phyloP scores from a whole-genome alignment of 1,140 invertebrate species.

The Samia ricini region DNA sequence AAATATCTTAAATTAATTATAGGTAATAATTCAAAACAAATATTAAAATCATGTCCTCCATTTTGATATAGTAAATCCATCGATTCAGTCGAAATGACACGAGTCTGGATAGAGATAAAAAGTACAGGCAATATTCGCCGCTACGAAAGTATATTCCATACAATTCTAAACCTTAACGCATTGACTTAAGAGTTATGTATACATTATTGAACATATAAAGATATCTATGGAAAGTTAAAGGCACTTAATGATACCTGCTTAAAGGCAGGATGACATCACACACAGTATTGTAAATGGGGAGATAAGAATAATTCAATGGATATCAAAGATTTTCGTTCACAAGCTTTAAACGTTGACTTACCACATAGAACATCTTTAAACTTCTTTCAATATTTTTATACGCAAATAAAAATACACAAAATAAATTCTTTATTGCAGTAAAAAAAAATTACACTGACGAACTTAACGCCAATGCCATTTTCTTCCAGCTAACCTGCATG shows the following conservation, averaged over 20 bases:
- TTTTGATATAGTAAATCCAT: constrained; percentile 18
- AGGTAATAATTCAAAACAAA: not conserved
- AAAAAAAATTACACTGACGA: too few relatives aligned
- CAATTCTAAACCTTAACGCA: constrained; percentile 1
- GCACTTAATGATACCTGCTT: constrained; percentile 45
- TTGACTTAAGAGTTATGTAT: not conserved
- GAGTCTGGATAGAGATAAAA: constrained; percentile 37
- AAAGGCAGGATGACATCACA: constrained; percentile 38
- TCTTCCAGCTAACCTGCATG: too few relatives aligned
- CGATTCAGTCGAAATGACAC: constrained; percentile 31
- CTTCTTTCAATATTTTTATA: too few relatives aligned
- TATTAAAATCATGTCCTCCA: constrained; percentile 20
- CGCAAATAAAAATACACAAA: too few relatives aligned
- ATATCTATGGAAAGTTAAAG: constrained; percentile 22
- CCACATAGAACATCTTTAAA: not conserved
- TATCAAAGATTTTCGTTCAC: constrained; percentile 34
- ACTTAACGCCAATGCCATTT: too few relatives aligned
- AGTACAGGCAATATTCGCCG: constrained; percentile 10
- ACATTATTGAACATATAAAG: not conserved
- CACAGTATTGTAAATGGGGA: constrained; percentile 37
- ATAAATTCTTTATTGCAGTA: too few relatives aligned
- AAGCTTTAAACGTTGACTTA: constrained; percentile 23
- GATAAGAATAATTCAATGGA: constrained; percentile 42
- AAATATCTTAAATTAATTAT: too few relatives aligned
- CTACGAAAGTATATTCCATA: not conserved